Evolutionary conservation across 2,797 vertebrate genomes (phyloP).

Genomic region (Pipistrellus pygmaeus): DNA sequence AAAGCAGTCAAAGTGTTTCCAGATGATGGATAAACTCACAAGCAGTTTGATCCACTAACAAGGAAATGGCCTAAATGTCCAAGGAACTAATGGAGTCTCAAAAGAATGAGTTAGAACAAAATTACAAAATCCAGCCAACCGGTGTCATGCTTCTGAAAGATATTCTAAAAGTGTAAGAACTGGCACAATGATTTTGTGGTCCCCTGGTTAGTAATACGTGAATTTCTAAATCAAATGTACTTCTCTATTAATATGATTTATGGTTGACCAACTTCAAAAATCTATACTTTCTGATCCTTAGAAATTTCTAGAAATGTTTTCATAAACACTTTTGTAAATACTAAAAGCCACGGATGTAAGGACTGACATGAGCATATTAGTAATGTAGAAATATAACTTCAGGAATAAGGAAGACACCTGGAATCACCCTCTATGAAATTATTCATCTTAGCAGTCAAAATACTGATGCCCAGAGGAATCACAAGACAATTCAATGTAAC

Average conservation of each 20-base stretch:
- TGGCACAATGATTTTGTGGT: not conserved
- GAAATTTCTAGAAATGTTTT: conserved; percentile 46
- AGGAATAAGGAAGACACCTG: not conserved
- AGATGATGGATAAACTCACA: conserved; percentile 57
- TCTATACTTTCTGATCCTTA: conserved; percentile 14
- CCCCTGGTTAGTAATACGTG: not conserved
- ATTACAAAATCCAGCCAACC: not conserved
- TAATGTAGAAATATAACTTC: not conserved
- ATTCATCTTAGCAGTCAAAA: conserved; percentile 31
- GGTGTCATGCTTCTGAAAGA: not conserved
- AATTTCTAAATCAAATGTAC: conserved; percentile 58
- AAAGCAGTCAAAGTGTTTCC: conserved; percentile 48
- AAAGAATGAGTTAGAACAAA: conserved; percentile 41
- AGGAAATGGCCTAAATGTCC: conserved; percentile 41
- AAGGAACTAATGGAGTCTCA: conserved; percentile 13
- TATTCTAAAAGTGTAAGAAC: not conserved
- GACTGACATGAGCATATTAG: conserved; percentile 29
- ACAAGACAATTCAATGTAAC: not conserved
- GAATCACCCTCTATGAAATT: not conserved
- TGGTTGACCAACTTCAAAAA: conserved; percentile 47
- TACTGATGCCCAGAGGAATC: not conserved
- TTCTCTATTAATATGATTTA: conserved; percentile 30
- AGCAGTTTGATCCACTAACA: conserved; percentile 53
- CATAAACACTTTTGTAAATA: conserved; percentile 7
- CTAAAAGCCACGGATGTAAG: conserved; percentile 42